These are phyloP conservation scores for Pelobates cultripes DNA, from an alignment of 2,797 vertebrate genomes.

Conservation along the genomic window DNA sequence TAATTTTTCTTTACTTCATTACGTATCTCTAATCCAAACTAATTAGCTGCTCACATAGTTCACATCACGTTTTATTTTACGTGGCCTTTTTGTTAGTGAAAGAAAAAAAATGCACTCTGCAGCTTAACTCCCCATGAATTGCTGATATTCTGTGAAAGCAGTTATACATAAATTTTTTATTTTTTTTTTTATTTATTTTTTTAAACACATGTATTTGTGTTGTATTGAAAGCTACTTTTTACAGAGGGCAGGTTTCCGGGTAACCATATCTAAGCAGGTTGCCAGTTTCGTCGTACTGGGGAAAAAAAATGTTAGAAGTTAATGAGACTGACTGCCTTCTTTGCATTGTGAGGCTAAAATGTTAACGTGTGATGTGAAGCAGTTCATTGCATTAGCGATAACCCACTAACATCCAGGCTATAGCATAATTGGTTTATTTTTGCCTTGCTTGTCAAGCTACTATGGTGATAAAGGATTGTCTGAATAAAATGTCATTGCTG, in stretches of 20 bases:
- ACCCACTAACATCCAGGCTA: not conserved
- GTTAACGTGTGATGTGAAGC: constrained; percentile 15
- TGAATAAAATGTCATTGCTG: not conserved
- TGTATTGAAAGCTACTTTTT: not conserved
- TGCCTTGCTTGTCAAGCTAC: no score
- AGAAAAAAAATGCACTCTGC: no score
- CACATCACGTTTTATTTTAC: no score
- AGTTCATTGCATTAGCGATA: constrained; percentile 21
- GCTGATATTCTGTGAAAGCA: no score
- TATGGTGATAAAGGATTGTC: not conserved
- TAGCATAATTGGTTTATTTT: no score
- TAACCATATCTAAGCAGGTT: not conserved
- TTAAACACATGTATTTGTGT: not conserved
- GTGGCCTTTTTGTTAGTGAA: no score
- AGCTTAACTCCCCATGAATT: no score
- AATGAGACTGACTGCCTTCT: not conserved
- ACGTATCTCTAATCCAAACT: no score
- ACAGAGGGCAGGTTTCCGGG: not conserved
- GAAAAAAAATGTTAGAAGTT: not conserved
- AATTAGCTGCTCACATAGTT: no score
- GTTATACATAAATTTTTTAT: no score
- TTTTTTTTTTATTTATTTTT: no score
- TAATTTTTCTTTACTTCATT: no score
- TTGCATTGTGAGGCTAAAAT: not conserved
- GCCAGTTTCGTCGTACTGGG: not conserved